Evolutionary conservation across 2,888 invertebrate species (phyloP), one percentile per base, ranked within the genome.

Genomic region (Eupithecia subumbrata): DNA sequence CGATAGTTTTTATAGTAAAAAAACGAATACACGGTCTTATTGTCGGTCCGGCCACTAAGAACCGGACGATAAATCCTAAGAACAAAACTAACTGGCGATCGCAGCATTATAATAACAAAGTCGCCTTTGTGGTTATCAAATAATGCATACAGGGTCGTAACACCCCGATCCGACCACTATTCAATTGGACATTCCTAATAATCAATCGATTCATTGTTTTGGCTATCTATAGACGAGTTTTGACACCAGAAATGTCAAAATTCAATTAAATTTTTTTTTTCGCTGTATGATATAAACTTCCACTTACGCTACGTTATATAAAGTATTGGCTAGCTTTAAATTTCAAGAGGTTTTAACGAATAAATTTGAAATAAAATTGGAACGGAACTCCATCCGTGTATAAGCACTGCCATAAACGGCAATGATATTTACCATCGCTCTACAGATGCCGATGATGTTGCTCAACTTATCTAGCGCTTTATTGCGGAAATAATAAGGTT

Each of bases 401-500:
- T 40, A 40, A 40, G 16, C 11, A 45, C 14, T 22, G 7, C 68
- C 68, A 43, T 68, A 68, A 43, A 68, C 68, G 45, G 43, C 74
- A 70, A 56, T 74, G 74, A 74, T 56, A 71, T 66, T 72, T 16
- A 69, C 37, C 71, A 52, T 73, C 67, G 67, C 48, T 71, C 68
- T 69, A 71, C 73, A 71, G 73, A 63, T 73, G 63, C 71, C 74
- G 64, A 71, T 76, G 73, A 76, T 73, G 71, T 68, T 75, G 56
- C 67, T 30, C 45, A 76, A 69, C 67, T 34, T 71, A 74, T 74
- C 66, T 56, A 66, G 45, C 43, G 30, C 37, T 74, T 75, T 77
- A 73, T 77, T 77, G 77, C 69, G 69, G 77, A 77, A 77, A 72
- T 72, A 72, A 72, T 72, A 63, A 69, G 52, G 56, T 12, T n/a